Base-by-base conservation (phyloP, 2,797 vertebrate genomes). In the Tokudaia tokunoshimensis region DNA sequence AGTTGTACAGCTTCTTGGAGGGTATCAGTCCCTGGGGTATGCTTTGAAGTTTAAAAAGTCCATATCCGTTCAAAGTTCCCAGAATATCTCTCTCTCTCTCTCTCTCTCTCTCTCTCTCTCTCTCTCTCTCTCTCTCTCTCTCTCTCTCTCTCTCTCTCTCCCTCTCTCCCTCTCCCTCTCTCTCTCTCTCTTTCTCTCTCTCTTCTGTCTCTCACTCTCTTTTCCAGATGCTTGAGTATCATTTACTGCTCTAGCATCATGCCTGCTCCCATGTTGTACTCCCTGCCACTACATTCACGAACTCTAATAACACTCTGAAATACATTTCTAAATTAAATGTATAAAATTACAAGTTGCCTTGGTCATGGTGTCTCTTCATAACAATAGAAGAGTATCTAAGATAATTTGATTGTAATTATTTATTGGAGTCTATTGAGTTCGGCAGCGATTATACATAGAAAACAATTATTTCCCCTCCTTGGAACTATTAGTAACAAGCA, bases 141-240 rank as follows among this genome's bases (percentile, higher is more conserved):
- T 19, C 15, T 19, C 11, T 1, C 4, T 19, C 17, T 19, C 17
- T 19, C 17, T 1, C 3, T 57, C 17, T 19, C 55, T 12, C 55
- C 17, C 55, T 19, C 8, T 3, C 2, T 6, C 7, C 7, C 6
- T 6, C 20, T 15, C 57, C 2, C 20, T 7, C 20, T 7, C 57
- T 59, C 20, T 20, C 4, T 6, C 15, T 14, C 57, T 20, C 57
- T 20, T 2, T 1, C 0, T 7, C 24, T 24, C 7, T 7, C 22
- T 6, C 59, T 15, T 67, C 13, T 34, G 17, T 19, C 67, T 37
- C 34, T 2, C 19, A 2, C 3, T 44, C 19, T 12, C 26, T 29
- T 7, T 31, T 14, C 6, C 14, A 79, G 15, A 76, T 52, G 15
- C 14, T 15, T 52, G 29, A 52, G 29, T 52, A 34, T 52, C 7